Conservation (phyloP, 2,888 invertebrate genomes). For the Aleiodes testaceus region DNA sequence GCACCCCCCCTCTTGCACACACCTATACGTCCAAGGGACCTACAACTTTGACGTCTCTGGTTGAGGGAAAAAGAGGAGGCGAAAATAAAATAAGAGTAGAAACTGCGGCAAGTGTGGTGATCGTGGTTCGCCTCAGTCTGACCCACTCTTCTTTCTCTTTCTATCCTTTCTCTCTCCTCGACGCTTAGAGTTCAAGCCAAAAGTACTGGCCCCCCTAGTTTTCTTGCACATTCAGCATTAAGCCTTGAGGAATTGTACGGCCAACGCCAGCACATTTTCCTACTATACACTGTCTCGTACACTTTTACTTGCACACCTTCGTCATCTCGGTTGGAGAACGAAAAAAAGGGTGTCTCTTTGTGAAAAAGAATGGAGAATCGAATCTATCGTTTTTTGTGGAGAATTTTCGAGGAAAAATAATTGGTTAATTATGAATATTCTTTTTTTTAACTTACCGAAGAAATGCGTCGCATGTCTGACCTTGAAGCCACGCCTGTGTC, state of each 20-base stretch:
- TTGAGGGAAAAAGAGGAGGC: background rate
- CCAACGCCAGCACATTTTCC: slow-evolving; percentile 39
- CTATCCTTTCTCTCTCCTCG: background rate
- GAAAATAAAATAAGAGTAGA: slow-evolving; percentile 22
- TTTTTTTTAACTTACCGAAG: too few species aligned
- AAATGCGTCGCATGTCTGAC: too few species aligned
- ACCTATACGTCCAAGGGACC: background rate
- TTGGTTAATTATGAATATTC: too few species aligned
- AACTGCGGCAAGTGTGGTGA: slow-evolving; percentile 27
- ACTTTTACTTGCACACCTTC: slow-evolving; percentile 30
- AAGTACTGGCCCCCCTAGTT: slow-evolving; percentile 43
- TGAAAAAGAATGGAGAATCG: too few species aligned
- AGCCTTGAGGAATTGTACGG: slow-evolving; percentile 45
- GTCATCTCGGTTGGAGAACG: slow-evolving; percentile 24
- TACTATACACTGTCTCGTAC: slow-evolving; percentile 15
- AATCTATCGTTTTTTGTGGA: too few species aligned
- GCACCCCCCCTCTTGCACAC: background rate
- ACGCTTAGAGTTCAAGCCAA: slow-evolving; percentile 24
- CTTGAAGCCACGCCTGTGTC: too few species aligned
- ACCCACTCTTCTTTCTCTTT: background rate
- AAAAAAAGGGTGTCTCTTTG: background rate
- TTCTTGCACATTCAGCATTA: slow-evolving; percentile 52
- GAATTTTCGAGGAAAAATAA: too few species aligned
- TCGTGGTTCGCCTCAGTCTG: slow-evolving; percentile 17
- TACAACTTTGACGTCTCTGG: slow-evolving; percentile 25